A percentile compares a stretch with the other conserved stretches of the same genome.
Conservation (phyloP, 2,797 vertebrate genomes). For the Gastrophryne carolinensis region DNA sequence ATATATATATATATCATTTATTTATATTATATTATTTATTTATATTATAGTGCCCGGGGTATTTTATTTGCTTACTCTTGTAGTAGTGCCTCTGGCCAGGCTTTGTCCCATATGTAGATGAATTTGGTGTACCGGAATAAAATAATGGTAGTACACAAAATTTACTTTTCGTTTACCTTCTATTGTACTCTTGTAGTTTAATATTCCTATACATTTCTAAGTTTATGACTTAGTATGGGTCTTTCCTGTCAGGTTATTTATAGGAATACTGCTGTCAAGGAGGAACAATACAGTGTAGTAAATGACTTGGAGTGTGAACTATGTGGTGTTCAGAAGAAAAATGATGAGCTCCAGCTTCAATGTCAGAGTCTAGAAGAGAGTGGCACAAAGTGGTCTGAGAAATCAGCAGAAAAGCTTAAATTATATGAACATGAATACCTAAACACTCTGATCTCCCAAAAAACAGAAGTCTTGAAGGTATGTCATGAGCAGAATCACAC, state of each 20-base stretch:
- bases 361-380: slow-evolving; percentile 52
- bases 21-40: too few species aligned
- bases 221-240: too few species aligned
- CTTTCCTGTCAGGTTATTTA: slow-evolving; percentile 5
- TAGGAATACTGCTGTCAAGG: slow-evolving; percentile 50
- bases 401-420: slow-evolving; percentile 39
- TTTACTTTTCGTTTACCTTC: too few species aligned
- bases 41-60: too few species aligned
- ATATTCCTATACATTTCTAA: too few species aligned
- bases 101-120: too few species aligned
- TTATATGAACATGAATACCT: slow-evolving; percentile 43
- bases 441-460: not conserved
- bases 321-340: slow-evolving; percentile 63
- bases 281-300: slow-evolving; percentile 58
- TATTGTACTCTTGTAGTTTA: too few species aligned
- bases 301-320: slow-evolving; percentile 57
- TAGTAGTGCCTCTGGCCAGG: too few species aligned
- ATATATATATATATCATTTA: too few species aligned
- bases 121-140: too few species aligned
- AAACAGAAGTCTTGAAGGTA: slow-evolving; percentile 62
- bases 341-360: slow-evolving; percentile 58
- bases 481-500: not conserved
- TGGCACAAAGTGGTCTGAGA: slow-evolving; percentile 31
- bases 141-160: too few species aligned
- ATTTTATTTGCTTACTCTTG: too few species aligned